Evolutionary conservation across 2,113 vertebrate genomes (phyloP).

Genomic region (Cepphus grylle): DNA sequence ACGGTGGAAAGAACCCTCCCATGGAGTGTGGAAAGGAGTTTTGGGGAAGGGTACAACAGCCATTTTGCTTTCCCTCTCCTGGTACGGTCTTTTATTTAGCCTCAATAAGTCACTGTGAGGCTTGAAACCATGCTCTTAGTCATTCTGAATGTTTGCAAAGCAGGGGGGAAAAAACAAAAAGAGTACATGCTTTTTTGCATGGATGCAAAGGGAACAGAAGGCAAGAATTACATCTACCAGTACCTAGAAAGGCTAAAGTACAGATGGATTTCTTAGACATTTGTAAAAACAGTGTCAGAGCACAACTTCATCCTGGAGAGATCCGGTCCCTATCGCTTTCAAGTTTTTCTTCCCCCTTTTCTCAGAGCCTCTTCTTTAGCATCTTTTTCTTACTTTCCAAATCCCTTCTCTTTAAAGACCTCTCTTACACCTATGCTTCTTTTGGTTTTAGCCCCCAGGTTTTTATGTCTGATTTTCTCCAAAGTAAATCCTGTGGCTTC

Average conservation of each 20-base stretch:
- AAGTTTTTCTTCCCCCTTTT: not conserved
- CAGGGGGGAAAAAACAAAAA: not conserved
- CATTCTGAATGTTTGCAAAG: not conserved
- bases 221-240: not conserved
- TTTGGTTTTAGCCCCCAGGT: no score
- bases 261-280: rapidly evolving
- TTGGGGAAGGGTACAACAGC: not conserved
- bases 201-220: not conserved
- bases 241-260: not conserved
- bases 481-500: not conserved
- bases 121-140: not conserved
- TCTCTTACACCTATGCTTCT: not conserved
- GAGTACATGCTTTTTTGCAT: not conserved
- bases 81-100: not conserved
- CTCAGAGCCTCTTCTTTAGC: not conserved
- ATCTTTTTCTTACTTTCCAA: not conserved
- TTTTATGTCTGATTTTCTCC: not conserved
- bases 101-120: not conserved
- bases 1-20: not conserved
- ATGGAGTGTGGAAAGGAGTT: not conserved
- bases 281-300: not conserved
- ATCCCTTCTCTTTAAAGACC: not conserved
- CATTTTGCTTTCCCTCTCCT: not conserved
- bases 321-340: rapidly evolving
- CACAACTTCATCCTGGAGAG: not conserved